Conservation (phyloP, 2,888 invertebrate species). For the Cheiracanthium punctorium region DNA sequence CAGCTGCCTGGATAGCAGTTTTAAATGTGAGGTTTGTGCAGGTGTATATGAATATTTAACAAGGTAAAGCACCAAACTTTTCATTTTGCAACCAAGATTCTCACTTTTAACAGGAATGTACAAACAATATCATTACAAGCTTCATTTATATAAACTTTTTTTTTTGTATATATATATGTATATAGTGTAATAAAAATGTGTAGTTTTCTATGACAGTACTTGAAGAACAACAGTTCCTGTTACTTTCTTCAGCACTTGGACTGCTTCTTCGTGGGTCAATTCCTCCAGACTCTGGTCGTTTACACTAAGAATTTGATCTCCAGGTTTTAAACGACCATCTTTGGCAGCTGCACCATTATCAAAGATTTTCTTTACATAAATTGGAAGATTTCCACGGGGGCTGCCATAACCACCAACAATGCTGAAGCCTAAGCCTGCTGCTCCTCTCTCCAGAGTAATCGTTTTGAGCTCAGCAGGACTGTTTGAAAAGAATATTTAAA, state of each 20-base stretch:
- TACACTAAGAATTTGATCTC: constrained; percentile 91
- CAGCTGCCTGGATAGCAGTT: constrained; percentile 56
- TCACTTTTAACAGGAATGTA: constrained; percentile 59
- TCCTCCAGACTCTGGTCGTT: constrained; percentile 70
- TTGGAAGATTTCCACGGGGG: constrained; percentile 83
- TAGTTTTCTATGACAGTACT: constrained; percentile 73
- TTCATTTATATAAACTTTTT: constrained; percentile 17
- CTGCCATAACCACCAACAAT: constrained; percentile 96
- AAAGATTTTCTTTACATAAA: constrained; percentile 94
- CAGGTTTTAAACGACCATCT: constrained; percentile 91
- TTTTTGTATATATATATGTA: background rate
- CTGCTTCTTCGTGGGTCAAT: constrained; percentile 75
- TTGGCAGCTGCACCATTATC: constrained; percentile 91
- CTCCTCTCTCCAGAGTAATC: constrained; percentile 78
- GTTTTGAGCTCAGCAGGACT: constrained; percentile 73
- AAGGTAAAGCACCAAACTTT: constrained; percentile 60
- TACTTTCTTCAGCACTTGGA: constrained; percentile 77
- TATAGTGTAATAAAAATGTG: background rate
- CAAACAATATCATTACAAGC: constrained; percentile 44
- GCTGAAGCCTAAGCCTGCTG: constrained; percentile 86
- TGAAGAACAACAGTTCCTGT: constrained; percentile 78
- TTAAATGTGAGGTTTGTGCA: constrained; percentile 58
- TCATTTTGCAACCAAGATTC: constrained; percentile 34
- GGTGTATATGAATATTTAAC: constrained; percentile 51
- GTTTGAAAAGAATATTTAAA: background rate